Conservation (phyloP, 2,888 invertebrate genomes). For the Aleiodes leptofemur region DNA sequence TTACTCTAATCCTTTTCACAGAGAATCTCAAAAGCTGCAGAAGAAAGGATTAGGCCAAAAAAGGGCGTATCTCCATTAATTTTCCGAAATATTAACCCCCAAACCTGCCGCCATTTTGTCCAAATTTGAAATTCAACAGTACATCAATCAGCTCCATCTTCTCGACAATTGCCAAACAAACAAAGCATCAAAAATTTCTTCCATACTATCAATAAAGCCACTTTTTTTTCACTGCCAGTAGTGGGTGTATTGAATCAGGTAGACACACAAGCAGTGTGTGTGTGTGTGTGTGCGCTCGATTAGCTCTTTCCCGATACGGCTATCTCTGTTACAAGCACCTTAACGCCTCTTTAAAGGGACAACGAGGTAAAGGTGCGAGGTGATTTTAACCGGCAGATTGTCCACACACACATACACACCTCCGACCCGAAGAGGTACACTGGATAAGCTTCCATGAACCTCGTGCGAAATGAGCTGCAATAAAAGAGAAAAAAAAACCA, state of each 20-base stretch:
- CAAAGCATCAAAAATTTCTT: too few relatives aligned
- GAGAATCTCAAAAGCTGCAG: too few relatives aligned
- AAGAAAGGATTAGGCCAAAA: too few relatives aligned
- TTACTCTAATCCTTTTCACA: too few relatives aligned
- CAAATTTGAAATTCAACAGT: too few relatives aligned
- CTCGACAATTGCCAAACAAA: too few relatives aligned
- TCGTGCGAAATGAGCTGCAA: not conserved
- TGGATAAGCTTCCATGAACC: conserved; percentile 46
- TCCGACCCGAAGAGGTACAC: conserved; percentile 46
- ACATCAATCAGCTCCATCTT: too few relatives aligned
- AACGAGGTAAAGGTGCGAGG: conserved; percentile 42
- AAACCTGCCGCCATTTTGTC: too few relatives aligned
- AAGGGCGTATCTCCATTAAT: too few relatives aligned
- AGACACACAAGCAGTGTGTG: too few relatives aligned
- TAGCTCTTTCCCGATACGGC: conserved; percentile 61
- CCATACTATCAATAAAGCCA: not conserved
- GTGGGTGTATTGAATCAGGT: conserved; percentile 49
- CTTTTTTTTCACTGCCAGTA: conserved; percentile 28
- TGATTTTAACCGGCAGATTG: conserved; percentile 67
- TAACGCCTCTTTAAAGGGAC: conserved; percentile 61
- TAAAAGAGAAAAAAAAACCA: not conserved
- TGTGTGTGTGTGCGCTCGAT: conserved; percentile 52
- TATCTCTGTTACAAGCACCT: conserved; percentile 64
- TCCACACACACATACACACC: conserved; percentile 17
- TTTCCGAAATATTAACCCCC: too few relatives aligned